phyloP scores from a whole-genome alignment of 2,888 invertebrate species.

The Epirrhoe alternata region DNA sequence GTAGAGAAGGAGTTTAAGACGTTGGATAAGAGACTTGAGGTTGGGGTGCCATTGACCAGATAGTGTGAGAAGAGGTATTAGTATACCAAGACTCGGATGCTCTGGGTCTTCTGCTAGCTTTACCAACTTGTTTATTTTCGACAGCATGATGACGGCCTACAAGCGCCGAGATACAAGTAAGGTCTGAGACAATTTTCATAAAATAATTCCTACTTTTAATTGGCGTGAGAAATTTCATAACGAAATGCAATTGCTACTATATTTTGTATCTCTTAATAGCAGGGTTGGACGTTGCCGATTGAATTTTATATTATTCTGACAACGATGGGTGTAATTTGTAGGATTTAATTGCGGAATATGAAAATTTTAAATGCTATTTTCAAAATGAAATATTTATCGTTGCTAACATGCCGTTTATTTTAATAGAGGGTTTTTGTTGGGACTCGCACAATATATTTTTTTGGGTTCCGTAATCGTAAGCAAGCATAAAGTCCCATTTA shows the following conservation, averaged over 20 bases:
- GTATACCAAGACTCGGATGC: conserved; percentile 64
- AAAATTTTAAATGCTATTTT: conserved; percentile 31
- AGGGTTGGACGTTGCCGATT: conserved; percentile 51
- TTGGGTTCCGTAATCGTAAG: not conserved
- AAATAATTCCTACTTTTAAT: conserved; percentile 42
- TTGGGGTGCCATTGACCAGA: conserved; percentile 63
- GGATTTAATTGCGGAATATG: conserved; percentile 40
- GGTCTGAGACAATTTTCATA: conserved; percentile 24
- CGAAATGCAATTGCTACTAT: conserved; percentile 55
- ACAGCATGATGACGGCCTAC: conserved; percentile 25
- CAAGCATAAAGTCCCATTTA: no score
- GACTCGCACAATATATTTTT: not conserved
- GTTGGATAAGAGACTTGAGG: conserved; percentile 41
- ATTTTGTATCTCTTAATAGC: conserved; percentile 58
- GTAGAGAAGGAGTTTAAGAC: conserved; percentile 55
- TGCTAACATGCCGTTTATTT: conserved; percentile 25
- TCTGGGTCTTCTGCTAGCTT: conserved; percentile 55
- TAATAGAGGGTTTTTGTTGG: conserved; percentile 23
- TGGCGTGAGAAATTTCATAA: conserved; percentile 52
- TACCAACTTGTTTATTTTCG: conserved; percentile 37
- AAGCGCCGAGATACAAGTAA: conserved; percentile 14
- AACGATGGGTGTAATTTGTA: conserved; percentile 50
- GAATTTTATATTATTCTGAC: conserved; percentile 50
- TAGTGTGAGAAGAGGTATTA: conserved; percentile 54
- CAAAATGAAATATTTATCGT: conserved; percentile 26